Conservation (phyloP, 2,797 vertebrate genomes). For the Gorsachius magnificus region DNA sequence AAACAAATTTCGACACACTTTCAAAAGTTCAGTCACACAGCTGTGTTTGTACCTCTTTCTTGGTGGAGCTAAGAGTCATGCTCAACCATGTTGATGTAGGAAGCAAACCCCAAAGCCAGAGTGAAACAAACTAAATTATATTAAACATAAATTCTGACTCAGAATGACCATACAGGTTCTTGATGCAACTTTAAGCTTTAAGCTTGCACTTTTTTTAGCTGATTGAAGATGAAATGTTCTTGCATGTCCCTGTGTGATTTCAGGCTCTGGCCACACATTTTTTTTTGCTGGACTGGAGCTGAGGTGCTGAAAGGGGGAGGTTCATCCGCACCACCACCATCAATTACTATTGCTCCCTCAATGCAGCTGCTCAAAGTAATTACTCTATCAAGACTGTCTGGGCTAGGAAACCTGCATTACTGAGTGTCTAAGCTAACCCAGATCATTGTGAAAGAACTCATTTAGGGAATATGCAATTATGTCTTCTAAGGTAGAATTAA, state of each 20-base stretch:
- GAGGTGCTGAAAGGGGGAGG: background rate
- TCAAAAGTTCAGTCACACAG: background rate
- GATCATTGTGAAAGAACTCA: conserved; percentile 7
- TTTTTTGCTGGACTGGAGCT: conserved; percentile 42
- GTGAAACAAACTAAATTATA: background rate
- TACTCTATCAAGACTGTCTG: background rate
- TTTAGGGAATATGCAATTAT: background rate
- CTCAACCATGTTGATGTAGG: background rate
- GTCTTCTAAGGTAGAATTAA: background rate
- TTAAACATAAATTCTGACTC: conserved; percentile 38
- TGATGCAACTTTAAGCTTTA: background rate
- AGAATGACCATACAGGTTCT: background rate
- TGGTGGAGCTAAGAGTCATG: background rate
- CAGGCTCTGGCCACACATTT: background rate
- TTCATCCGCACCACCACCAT: background rate
- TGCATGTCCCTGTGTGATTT: background rate
- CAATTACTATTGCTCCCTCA: background rate
- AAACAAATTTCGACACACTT: background rate
- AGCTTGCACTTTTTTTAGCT: background rate
- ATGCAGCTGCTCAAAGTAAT: background rate
- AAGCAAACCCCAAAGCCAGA: background rate
- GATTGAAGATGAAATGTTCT: background rate
- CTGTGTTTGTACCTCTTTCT: background rate
- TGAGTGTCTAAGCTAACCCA: background rate
- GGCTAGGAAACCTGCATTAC: background rate